phyloP scores from a whole-genome alignment of 2,797 vertebrate genomes.

The Falco berigora region DNA sequence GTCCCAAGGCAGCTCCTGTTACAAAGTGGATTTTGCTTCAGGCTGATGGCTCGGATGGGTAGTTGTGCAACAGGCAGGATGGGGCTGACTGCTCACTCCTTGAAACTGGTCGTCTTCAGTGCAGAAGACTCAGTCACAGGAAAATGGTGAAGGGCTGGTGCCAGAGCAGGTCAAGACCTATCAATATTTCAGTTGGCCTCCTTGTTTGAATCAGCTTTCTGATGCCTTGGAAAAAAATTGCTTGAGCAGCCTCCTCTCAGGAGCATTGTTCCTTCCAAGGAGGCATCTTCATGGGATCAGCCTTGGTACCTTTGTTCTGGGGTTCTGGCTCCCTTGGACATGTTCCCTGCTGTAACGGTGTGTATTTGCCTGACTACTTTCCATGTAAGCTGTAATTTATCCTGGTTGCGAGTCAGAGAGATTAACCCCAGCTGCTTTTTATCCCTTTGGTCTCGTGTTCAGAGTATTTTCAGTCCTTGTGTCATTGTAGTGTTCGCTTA shows the following conservation, averaged over 20 bases:
- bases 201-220: neutral
- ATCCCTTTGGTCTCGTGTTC: neutral
- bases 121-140: neutral
- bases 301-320: neutral
- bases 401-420: neutral
- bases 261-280: neutral
- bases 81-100: too few species aligned
- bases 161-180: neutral
- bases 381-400: neutral
- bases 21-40: neutral
- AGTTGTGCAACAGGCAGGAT: neutral
- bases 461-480: neutral
- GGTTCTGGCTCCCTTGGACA: neutral
- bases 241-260: neutral
- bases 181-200: fast-evolving
- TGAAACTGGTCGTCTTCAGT: neutral
- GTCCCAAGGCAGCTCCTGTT: neutral
- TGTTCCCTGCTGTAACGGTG: neutral
- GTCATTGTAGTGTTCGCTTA: neutral
- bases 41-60: neutral
- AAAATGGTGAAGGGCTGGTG: neutral
- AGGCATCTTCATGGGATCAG: neutral
- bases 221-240: neutral
- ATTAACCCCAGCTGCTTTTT: neutral
- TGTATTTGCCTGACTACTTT: neutral